Evolutionary conservation across 2,888 invertebrate genomes (phyloP).

Genomic region (Lumbricus terrestris): DNA sequence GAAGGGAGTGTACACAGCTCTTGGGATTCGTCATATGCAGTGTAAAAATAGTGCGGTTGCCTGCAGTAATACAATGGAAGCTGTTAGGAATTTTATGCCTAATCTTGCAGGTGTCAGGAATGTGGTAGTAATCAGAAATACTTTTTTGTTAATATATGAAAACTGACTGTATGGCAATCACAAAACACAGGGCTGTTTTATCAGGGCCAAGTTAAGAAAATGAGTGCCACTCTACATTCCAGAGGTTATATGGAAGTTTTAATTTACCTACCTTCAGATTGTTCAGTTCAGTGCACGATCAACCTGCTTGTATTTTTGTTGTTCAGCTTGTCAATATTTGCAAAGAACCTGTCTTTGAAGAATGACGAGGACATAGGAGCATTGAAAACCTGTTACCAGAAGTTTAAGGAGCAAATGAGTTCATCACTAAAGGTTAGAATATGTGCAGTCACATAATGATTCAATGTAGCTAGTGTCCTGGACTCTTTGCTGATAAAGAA

Average conservation of each 20-base stretch:
- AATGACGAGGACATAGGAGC: background rate
- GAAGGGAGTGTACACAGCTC: too few species aligned
- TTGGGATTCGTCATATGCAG: too few species aligned
- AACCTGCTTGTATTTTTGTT: background rate
- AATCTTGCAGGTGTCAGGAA: background rate
- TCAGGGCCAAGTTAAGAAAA: background rate
- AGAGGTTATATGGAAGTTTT: background rate
- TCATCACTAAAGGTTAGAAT: slow-evolving; percentile 3
- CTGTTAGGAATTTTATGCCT: background rate
- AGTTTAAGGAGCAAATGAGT: background rate
- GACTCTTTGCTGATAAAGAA: too few species aligned
- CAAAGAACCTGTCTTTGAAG: background rate
- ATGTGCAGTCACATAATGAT: too few species aligned
- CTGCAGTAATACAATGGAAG: too few species aligned
- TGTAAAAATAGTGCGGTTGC: too few species aligned
- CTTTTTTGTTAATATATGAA: background rate
- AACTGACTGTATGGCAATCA: background rate
- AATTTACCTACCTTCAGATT: background rate
- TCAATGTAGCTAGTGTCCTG: too few species aligned
- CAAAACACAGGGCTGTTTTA: background rate
- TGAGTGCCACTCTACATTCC: too few species aligned
- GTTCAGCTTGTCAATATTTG: background rate
- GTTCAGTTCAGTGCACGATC: background rate
- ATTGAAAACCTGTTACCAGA: background rate
- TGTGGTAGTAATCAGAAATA: background rate